Evolutionary conservation across 2,797 vertebrate species (phyloP).

Genomic region (Myripristis jacobus): DNA sequence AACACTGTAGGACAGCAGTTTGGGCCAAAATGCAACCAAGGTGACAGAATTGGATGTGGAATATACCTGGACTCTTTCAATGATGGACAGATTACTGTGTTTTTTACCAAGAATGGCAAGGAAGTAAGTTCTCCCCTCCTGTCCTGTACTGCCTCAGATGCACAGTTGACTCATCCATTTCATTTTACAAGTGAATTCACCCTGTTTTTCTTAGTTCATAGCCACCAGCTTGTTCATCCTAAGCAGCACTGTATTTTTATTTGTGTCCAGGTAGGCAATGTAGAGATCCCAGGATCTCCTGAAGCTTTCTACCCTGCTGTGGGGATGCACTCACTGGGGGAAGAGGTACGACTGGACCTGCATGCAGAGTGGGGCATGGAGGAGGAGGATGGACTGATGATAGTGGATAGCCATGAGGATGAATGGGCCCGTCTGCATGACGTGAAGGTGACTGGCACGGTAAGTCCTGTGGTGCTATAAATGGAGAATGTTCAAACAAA

Average conservation of each 20-base stretch:
- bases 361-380: conserved; percentile 89
- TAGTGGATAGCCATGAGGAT: conserved; percentile 97
- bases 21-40: conserved; percentile 93
- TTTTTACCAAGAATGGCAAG: conserved; percentile 96
- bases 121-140: conserved; percentile 80
- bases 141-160: neutral
- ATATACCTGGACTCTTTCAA: conserved; percentile 89
- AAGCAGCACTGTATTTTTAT: conserved; percentile 15
- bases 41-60: conserved; percentile 94
- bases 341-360: conserved; percentile 94
- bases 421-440: conserved; percentile 95
- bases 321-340: conserved; percentile 95
- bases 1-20: conserved; percentile 94
- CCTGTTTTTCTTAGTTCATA: neutral
- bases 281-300: conserved; percentile 86
- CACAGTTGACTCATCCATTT: neutral
- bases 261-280: conserved; percentile 87
- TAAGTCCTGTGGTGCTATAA: conserved; percentile 16
- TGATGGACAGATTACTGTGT: conserved; percentile 91
- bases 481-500: neutral
- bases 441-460: conserved; percentile 89
- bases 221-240: neutral
- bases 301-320: conserved; percentile 93
- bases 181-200: neutral
- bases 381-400: conserved; percentile 93